Percentiles rank a stretch among this genome's conserved stretches.
Conservation (phyloP, 2,888 invertebrate genomes). For the Dendrolimus houi region DNA sequence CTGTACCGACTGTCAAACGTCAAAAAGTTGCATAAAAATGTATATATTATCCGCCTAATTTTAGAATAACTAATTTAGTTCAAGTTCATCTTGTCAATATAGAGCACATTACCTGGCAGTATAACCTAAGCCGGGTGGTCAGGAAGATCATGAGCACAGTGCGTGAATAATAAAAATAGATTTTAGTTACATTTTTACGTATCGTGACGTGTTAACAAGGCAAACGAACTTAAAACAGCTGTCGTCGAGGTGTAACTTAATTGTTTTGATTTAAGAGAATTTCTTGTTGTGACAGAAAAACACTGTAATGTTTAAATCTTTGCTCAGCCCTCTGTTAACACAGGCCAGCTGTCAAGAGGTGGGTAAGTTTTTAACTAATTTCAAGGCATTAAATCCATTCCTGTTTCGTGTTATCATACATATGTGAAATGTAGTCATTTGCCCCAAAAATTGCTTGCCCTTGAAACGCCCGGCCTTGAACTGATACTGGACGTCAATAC, state of each 20-base stretch:
- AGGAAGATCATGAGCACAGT: slow-evolving; percentile 54
- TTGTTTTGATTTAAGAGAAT: slow-evolving; percentile 36
- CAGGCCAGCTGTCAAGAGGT: slow-evolving; percentile 86
- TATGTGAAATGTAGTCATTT: too few species aligned
- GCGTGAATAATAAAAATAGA: slow-evolving; percentile 70
- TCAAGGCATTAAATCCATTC: slow-evolving; percentile 8
- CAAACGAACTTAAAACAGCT: slow-evolving; percentile 47
- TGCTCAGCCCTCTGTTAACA: slow-evolving; percentile 77
- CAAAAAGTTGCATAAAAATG: slow-evolving; percentile 20
- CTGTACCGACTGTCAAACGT: slow-evolving; percentile 20
- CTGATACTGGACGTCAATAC: slow-evolving; percentile 33
- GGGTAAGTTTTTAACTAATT: slow-evolving; percentile 77
- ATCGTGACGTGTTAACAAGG: slow-evolving; percentile 61
- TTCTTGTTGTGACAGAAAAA: slow-evolving; percentile 48
- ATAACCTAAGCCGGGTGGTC: slow-evolving; percentile 44
- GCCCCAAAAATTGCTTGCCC: slow-evolving; percentile 26
- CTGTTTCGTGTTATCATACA: slow-evolving; percentile 9
- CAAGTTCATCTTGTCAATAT: slow-evolving; percentile 6
- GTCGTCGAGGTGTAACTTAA: slow-evolving; percentile 37
- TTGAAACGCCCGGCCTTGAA: slow-evolving; percentile 65
- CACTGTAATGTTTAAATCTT: slow-evolving; percentile 79
- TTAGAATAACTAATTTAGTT: slow-evolving; percentile 14
- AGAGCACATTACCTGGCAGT: slow-evolving; percentile 17
- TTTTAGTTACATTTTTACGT: slow-evolving; percentile 60
- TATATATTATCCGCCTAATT: slow-evolving; percentile 24